Conservation (phyloP, 2,113 vertebrate species). For the Burhinus bistriatus region DNA sequence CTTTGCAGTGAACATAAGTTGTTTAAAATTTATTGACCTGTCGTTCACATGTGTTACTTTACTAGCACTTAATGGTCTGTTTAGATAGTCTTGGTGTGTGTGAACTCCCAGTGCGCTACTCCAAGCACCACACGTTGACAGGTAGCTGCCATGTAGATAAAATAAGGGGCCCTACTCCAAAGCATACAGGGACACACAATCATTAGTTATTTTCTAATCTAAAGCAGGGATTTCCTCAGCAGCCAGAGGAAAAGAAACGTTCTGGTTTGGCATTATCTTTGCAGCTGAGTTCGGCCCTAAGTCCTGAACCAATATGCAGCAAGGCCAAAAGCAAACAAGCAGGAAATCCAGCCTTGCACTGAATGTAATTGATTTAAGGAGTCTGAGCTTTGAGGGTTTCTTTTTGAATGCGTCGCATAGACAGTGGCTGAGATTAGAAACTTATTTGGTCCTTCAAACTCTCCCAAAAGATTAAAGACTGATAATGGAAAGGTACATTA, state of each 20-base stretch:
- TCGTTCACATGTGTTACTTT: slow-evolving; percentile 78
- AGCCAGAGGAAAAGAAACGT: background rate
- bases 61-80: slow-evolving; percentile 81
- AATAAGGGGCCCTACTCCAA: slow-evolving; percentile 65
- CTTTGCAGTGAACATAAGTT: slow-evolving; percentile 70
- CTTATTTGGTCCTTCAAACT: background rate
- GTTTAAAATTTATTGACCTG: slow-evolving; percentile 79
- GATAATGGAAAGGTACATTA: slow-evolving; percentile 6
- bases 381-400: background rate
- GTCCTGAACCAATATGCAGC: slow-evolving; percentile 6
- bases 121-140: slow-evolving; percentile 69
- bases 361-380: background rate
- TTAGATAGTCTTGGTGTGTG: slow-evolving; percentile 79
- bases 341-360: background rate
- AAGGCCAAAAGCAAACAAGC: slow-evolving; percentile 47
- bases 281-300: background rate
- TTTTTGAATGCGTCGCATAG: background rate
- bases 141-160: slow-evolving; percentile 73
- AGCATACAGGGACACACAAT: slow-evolving; percentile 39
- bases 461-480: slow-evolving; percentile 2
- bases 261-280: slow-evolving; percentile 24
- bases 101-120: slow-evolving; percentile 72
- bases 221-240: slow-evolving; percentile 47
- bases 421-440: background rate
- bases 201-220: slow-evolving; percentile 67